Percentiles rank a stretch among this genome's conserved stretches.
These are phyloP conservation scores for Zingel zingel DNA, from an alignment of 2,113 vertebrate species.

Conservation along the genomic window DNA sequence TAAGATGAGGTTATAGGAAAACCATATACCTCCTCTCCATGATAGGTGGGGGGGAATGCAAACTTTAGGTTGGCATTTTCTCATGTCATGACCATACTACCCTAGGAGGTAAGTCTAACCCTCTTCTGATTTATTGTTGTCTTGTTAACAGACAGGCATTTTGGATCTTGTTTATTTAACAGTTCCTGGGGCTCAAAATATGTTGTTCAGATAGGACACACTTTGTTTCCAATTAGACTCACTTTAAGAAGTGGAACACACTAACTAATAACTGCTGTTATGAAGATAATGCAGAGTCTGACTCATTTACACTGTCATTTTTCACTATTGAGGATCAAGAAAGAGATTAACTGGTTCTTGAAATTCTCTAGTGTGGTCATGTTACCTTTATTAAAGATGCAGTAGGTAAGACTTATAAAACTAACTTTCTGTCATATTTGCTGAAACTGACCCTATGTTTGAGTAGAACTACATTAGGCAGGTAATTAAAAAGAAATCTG, in stretches of 20 bases:
- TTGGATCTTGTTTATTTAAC: background rate
- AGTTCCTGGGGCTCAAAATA: background rate
- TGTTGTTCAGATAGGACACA: background rate
- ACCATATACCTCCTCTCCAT: conserved; percentile 49
- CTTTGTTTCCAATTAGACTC: background rate
- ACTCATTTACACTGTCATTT: background rate
- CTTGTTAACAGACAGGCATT: background rate
- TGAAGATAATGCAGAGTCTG: background rate
- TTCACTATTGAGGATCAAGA: background rate
- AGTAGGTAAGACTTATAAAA: no score
- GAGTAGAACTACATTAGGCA: no score
- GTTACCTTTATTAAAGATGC: background rate
- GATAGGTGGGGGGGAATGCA: background rate
- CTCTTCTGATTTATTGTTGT: conserved; percentile 18
- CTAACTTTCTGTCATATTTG: no score
- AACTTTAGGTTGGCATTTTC: conserved; percentile 17
- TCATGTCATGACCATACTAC: background rate
- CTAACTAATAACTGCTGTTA: no score
- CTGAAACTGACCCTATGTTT: no score
- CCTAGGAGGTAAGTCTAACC: background rate
- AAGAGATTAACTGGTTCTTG: background rate
- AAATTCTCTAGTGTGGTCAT: background rate
- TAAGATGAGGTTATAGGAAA: conserved; percentile 64
- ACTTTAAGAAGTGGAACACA: background rate
- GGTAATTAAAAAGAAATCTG: no score